phyloP scores from a whole-genome alignment of 2,797 vertebrate species.

The Pagetopsis macropterus region DNA sequence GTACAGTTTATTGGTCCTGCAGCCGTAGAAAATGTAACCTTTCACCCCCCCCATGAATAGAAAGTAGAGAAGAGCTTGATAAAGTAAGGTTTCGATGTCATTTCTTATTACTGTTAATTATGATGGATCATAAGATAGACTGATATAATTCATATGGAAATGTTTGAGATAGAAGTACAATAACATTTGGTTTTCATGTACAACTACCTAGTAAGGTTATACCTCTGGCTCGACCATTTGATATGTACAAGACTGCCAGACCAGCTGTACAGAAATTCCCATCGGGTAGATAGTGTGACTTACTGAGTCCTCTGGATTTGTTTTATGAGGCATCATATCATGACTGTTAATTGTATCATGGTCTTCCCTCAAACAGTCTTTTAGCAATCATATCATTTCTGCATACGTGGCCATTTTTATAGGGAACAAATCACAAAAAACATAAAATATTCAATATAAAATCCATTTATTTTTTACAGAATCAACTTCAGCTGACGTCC shows the following conservation, averaged over 20 bases:
- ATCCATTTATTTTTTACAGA: constrained; percentile 87
- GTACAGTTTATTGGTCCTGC: not conserved
- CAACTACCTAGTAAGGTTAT: not conserved
- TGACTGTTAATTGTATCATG: constrained; percentile 17
- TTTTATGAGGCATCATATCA: constrained; percentile 1
- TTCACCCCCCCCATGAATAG: constrained; percentile 8
- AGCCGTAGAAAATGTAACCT: not conserved
- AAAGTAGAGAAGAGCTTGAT: not conserved
- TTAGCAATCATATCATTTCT: constrained; percentile 16
- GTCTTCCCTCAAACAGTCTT: constrained; percentile 8
- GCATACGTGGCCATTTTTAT: constrained; percentile 47
- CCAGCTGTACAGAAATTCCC: constrained; percentile 1
- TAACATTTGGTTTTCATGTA: not conserved
- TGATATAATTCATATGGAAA: not conserved
- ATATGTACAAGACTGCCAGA: constrained; percentile 16
- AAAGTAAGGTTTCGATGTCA: not conserved
- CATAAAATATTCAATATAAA: constrained; percentile 75
- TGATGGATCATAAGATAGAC: not conserved
- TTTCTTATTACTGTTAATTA: not conserved
- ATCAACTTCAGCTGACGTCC: constrained; percentile 81
- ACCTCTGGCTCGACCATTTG: not conserved
- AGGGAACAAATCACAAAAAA: constrained; percentile 36
- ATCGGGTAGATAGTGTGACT: not conserved
- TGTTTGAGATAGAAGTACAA: constrained; percentile 3
- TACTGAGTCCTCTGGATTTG: constrained; percentile 12